Evolutionary conservation across 2,113 vertebrate genomes (phyloP), one percentile per base, ranked within the genome.

Genomic region (Ammodytes dubius): DNA sequence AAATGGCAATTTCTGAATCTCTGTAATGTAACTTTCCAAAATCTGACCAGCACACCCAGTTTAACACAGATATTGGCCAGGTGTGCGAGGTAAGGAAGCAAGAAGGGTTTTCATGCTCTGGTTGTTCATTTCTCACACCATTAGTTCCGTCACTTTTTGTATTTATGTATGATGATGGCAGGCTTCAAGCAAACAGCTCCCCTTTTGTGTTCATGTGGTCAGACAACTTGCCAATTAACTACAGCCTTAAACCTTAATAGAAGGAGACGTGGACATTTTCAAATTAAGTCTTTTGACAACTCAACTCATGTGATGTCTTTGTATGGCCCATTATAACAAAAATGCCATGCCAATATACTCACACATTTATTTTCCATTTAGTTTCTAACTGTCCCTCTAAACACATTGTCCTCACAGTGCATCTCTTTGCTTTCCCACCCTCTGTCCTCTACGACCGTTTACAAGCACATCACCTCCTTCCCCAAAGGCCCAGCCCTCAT

Each of bases 381-480:
- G 65, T 82, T 58, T 45, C 61, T 74, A 9, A 74, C 42, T 78
- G 19, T 58, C 54, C 54, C 72, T 53, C 67, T 57, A 49, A 88
- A 81, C 74, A 85, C 77, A 87, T 87, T 85, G 82, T 85, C 70
- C 77, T 70, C 66, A 42, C 57, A 53, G 79, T 82, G 79, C 58
- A 60, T 76, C 71, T 73, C 59, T 46, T 71, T 45, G 54, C 75
- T 72, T 70, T 54, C 61, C 71, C 61, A 53, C 57, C 46, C 79
- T 89, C 79, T 69, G 85, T 87, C 86, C 74, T 89, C 84, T 87
- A 66, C 19, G 59, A 76, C 74, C 79, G 60, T 89, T 90, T 87
- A 76, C 74, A 81, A 68, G 58, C 84, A 78, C 79, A 77, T 84
- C 70, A 1, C 67, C 86, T 53, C 58, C 74, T 81, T 85, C 83